Percentiles rank a stretch among this genome's conserved stretches.
Conservation (phyloP, 2,888 invertebrate species). For the Drosophila mimetica region DNA sequence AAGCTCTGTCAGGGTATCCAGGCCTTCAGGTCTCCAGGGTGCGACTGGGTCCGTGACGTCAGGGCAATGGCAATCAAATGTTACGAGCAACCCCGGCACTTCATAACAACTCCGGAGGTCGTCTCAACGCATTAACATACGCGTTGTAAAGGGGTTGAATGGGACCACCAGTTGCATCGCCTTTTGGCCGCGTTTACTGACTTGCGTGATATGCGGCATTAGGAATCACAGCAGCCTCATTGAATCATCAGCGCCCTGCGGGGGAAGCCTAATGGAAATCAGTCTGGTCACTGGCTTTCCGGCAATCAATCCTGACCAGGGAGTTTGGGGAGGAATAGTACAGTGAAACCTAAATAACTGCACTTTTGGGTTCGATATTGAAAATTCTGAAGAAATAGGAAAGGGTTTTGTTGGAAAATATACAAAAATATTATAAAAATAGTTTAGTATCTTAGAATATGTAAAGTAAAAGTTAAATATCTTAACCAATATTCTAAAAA, state of each 20-base stretch:
- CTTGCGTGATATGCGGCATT: conserved; percentile 32
- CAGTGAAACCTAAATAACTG: background rate
- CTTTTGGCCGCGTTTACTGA: conserved; percentile 9
- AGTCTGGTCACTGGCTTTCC: conserved; percentile 11
- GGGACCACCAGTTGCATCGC: conserved; percentile 29
- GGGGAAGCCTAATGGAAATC: conserved; percentile 27
- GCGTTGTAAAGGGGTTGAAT: conserved; percentile 14
- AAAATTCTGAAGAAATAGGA: background rate
- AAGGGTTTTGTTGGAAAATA: no score
- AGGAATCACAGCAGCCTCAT: conserved; percentile 31
- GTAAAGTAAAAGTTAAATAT: no score
- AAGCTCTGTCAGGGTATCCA: background rate
- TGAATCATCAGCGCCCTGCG: conserved; percentile 12
- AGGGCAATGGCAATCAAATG: conserved; percentile 32
- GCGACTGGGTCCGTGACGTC: conserved; percentile 11
- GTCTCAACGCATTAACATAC: conserved; percentile 21
- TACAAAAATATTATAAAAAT: no score
- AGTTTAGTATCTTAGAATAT: no score
- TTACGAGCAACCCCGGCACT: conserved; percentile 2
- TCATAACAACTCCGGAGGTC: conserved; percentile 1
- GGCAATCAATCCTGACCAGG: conserved; percentile 1
- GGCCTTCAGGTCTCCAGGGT: conserved; percentile 21
- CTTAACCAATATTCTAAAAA: no score
- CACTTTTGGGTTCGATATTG: background rate
- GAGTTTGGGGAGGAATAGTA: background rate